A percentile compares a stretch with the other conserved stretches of the same genome.
Evolutionary conservation across 1,140 invertebrate species (phyloP).

Genomic region (Adoxophyes honmai): DNA sequence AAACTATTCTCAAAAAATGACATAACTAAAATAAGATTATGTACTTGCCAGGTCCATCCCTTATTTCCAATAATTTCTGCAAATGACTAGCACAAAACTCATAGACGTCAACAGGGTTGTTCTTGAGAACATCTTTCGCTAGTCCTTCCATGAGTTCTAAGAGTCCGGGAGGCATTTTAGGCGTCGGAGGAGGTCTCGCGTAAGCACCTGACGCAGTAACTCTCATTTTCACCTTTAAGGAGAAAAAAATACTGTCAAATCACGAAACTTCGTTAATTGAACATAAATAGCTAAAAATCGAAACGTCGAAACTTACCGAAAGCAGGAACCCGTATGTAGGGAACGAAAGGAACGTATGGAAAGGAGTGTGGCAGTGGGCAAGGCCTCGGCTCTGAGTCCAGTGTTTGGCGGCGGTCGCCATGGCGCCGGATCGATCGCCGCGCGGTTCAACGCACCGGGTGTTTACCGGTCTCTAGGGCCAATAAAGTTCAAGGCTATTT

Average conservation of each 20-base stretch:
- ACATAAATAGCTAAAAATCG: not conserved
- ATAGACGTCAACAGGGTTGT: slow-evolving; percentile 70
- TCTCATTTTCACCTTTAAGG: slow-evolving; percentile 28
- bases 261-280: not conserved
- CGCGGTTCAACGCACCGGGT: slow-evolving; percentile 25
- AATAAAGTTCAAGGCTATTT: slow-evolving; percentile 21
- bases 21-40: slow-evolving; percentile 3
- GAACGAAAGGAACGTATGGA: slow-evolving; percentile 11
- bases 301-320: not conserved
- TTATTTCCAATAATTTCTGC: slow-evolving; percentile 55
- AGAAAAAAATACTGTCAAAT: not conserved
- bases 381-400: not conserved
- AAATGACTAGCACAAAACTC: slow-evolving; percentile 73
- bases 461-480: slow-evolving; percentile 19
- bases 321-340: not conserved
- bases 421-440: slow-evolving; percentile 25
- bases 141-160: slow-evolving; percentile 76
- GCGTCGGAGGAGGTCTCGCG: slow-evolving; percentile 44
- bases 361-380: slow-evolving; percentile 21
- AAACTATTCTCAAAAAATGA: not conserved
- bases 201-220: slow-evolving; percentile 32
- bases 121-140: slow-evolving; percentile 72
- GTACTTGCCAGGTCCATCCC: slow-evolving; percentile 46
- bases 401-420: slow-evolving; percentile 34
- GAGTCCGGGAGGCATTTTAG: slow-evolving; percentile 73